Evolutionary conservation across 2,888 invertebrate genomes (phyloP).

Genomic region (Sphinx pinastri): DNA sequence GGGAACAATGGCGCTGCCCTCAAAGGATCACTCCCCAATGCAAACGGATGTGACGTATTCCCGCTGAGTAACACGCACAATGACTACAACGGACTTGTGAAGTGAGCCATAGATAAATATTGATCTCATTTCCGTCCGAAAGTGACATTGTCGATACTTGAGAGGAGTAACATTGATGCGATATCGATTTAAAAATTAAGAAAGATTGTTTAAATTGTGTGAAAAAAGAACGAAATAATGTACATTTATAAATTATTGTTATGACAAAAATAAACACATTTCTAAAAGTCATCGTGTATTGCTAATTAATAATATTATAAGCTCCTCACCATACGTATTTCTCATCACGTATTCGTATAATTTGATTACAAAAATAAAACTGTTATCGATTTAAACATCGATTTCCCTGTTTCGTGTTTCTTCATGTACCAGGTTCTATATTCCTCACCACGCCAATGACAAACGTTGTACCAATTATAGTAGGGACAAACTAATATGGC

Average conservation of each 20-base stretch:
- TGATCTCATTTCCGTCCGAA: slow-evolving; percentile 19
- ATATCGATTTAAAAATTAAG: not conserved
- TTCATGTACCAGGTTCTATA: not conserved
- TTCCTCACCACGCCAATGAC: slow-evolving; percentile 3
- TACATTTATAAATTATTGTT: too few species aligned
- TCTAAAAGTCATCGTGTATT: too few species aligned
- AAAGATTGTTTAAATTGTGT: too few species aligned
- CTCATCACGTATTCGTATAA: too few species aligned
- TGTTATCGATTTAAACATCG: not conserved
- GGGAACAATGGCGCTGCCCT: not conserved
- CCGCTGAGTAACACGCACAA: not conserved
- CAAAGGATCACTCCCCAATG: slow-evolving; percentile 17
- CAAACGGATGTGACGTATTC: slow-evolving; percentile 17
- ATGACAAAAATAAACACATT: too few species aligned
- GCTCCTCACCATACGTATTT: too few species aligned
- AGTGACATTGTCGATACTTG: not conserved
- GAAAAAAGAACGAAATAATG: too few species aligned
- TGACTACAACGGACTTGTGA: slow-evolving; percentile 9
- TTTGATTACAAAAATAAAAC: too few species aligned
- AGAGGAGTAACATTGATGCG: not conserved
- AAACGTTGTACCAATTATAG: not conserved
- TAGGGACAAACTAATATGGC: too few species aligned
- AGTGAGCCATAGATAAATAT: slow-evolving; percentile 13
- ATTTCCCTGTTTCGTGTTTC: not conserved
- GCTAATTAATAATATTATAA: too few species aligned